Percentiles rank a stretch among this genome's conserved stretches.
phyloP scores from a whole-genome alignment of 1,140 invertebrate species.

The Cyclargus thomasi region DNA sequence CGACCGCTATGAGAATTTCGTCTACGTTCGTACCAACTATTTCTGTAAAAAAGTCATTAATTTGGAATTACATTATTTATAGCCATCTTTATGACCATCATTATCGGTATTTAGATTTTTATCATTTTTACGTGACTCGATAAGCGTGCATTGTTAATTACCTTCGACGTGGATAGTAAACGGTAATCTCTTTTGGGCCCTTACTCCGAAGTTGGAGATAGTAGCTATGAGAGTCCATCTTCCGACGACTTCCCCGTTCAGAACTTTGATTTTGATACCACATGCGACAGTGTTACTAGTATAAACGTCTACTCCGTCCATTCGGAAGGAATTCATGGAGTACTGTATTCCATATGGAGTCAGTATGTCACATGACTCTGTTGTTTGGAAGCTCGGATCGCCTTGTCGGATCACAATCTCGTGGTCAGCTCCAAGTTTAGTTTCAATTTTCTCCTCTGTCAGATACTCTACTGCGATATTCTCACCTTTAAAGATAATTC shows the following conservation, averaged over 20 bases:
- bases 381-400: constrained; percentile 21
- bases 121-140: constrained; percentile 46
- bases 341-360: constrained; percentile 32
- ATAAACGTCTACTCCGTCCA: constrained; percentile 31
- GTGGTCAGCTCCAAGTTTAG: constrained; percentile 32
- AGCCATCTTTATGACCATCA: constrained; percentile 16
- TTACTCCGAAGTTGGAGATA: constrained; percentile 24
- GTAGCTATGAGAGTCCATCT: constrained; percentile 42
- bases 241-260: constrained; percentile 35
- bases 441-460: constrained; percentile 15
- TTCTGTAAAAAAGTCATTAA: constrained; percentile 38
- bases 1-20: constrained; percentile 40
- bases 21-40: constrained; percentile 35
- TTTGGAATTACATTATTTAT: constrained; percentile 7
- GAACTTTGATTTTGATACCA: constrained; percentile 34
- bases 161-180: constrained; percentile 50
- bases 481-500: neutral
- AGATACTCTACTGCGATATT: neutral
- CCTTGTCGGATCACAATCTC: constrained; percentile 30
- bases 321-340: constrained; percentile 29
- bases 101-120: constrained; percentile 21
- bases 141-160: constrained; percentile 34
- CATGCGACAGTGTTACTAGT: constrained; percentile 28
- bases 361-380: constrained; percentile 37
- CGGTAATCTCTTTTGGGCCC: constrained; percentile 40